Conservation (phyloP, 2,113 vertebrate genomes). For the Syngnathoides biaculeatus region DNA sequence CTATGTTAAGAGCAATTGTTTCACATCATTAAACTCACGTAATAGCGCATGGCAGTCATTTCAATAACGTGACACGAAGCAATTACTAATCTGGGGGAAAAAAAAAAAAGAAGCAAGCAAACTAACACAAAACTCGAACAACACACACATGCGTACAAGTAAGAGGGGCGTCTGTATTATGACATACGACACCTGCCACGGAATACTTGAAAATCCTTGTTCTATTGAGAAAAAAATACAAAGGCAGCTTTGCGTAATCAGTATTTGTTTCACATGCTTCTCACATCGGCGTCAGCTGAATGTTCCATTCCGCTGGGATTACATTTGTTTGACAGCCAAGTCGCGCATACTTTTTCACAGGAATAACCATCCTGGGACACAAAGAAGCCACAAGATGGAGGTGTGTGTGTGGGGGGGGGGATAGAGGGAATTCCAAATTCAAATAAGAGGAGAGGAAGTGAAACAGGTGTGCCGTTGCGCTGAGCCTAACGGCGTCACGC, state of each 20-base stretch:
- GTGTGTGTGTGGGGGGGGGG: no score
- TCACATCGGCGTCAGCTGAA: constrained; percentile 11
- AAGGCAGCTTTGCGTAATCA: neutral
- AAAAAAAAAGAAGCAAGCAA: neutral
- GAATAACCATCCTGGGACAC: constrained; percentile 18
- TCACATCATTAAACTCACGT: constrained; percentile 65
- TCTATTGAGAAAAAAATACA: neutral
- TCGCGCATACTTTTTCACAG: constrained; percentile 42
- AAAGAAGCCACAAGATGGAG: constrained; percentile 22
- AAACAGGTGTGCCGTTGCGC: constrained; percentile 60
- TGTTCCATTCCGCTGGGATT: constrained; percentile 37
- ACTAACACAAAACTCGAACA: neutral
- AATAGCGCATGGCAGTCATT: constrained; percentile 71
- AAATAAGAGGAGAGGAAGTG: constrained; percentile 57
- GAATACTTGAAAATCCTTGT: neutral
- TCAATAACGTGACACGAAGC: constrained; percentile 68
- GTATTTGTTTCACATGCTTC: constrained; percentile 4
- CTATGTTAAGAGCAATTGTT: constrained; percentile 70
- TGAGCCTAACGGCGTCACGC: constrained; percentile 15
- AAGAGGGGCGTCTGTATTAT: constrained; percentile 37
- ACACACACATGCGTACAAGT: constrained; percentile 21
- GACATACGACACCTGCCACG: neutral
- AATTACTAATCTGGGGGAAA: constrained; percentile 52
- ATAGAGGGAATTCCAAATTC: constrained; percentile 58
- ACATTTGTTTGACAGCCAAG: constrained; percentile 43